Percentiles rank a stretch among this genome's conserved stretches.
Evolutionary conservation across 2,888 invertebrate genomes (phyloP).

Genomic region (Trissoscelio sp.): DNA sequence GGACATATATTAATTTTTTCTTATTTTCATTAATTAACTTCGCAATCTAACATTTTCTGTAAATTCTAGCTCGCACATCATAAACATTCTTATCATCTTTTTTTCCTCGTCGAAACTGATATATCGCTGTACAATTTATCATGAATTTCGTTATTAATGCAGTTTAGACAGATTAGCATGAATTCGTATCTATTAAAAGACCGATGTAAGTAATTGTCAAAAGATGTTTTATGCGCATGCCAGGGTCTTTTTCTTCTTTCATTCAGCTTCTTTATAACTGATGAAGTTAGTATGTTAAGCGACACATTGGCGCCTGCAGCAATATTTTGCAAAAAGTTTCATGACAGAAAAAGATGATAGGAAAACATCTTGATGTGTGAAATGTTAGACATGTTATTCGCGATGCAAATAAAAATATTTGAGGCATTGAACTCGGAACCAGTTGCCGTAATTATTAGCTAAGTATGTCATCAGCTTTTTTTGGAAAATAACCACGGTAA

Average conservation of each 20-base stretch:
- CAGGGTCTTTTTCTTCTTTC: not conserved
- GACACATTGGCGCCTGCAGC: constrained; percentile 34
- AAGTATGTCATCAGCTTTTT: constrained; percentile 1
- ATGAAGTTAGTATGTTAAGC: constrained; percentile 29
- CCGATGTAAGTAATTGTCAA: constrained; percentile 7
- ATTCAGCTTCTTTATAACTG: constrained; percentile 2
- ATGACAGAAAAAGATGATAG: constrained; percentile 17
- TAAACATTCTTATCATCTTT: no score
- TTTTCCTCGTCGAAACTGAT: no score
- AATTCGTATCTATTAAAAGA: not conserved
- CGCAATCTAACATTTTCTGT: no score
- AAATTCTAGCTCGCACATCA: no score
- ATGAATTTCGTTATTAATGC: constrained; percentile 19
- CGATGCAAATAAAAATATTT: constrained; percentile 25
- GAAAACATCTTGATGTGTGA: not conserved
- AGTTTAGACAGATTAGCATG: not conserved
- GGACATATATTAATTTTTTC: no score
- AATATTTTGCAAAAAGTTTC: constrained; percentile 23
- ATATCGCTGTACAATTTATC: constrained; percentile 11
- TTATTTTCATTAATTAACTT: no score
- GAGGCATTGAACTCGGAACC: constrained; percentile 1
- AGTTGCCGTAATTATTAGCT: constrained; percentile 12
- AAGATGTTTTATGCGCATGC: constrained; percentile 11
- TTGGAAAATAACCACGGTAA: not conserved
- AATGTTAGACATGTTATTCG: not conserved